These are phyloP conservation scores for Holothuria glaberrima DNA, from an alignment of 35 echinoderm and acorn worm genomes.

Conservation along the genomic window DNA sequence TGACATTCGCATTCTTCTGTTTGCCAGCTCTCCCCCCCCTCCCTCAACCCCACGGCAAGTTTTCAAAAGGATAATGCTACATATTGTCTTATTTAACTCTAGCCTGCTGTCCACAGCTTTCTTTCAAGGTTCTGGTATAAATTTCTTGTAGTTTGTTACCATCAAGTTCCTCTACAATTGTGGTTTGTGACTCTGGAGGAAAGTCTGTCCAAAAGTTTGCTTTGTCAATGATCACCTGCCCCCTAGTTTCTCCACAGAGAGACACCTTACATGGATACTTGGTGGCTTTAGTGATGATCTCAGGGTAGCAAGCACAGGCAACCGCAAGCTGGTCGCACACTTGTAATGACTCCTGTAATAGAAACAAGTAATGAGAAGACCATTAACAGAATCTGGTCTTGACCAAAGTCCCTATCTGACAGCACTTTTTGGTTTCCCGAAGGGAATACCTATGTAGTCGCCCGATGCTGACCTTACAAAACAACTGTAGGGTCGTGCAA, in stretches of 20 bases:
- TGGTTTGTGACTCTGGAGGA: conserved; percentile 22
- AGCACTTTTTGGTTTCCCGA: too few species aligned
- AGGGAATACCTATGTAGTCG: too few species aligned
- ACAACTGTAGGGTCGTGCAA: too few species aligned
- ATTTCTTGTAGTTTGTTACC: background rate
- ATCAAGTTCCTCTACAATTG: conserved; percentile 23
- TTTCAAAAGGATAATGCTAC: too few species aligned
- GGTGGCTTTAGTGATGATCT: background rate
- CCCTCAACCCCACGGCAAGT: too few species aligned
- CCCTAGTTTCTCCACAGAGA: conserved; percentile 36
- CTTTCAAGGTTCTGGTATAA: background rate
- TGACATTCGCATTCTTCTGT: too few species aligned
- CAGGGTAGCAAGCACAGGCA: background rate
- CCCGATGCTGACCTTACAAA: too few species aligned
- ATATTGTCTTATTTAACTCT: too few species aligned
- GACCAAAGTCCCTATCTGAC: too few species aligned
- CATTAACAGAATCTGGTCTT: background rate
- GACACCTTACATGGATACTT: conserved; percentile 34
- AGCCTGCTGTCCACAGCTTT: background rate
- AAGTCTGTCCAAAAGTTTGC: conserved; percentile 4
- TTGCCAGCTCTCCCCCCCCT: too few species aligned
- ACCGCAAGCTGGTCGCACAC: conserved; percentile 31
- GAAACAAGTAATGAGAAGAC: background rate
- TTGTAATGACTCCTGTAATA: background rate
- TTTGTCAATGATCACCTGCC: conserved; percentile 10